Percentiles rank a stretch among this genome's conserved stretches.
These are phyloP conservation scores for Styela plicata DNA, from an alignment of 23 tunicate species.

Conservation along the genomic window DNA sequence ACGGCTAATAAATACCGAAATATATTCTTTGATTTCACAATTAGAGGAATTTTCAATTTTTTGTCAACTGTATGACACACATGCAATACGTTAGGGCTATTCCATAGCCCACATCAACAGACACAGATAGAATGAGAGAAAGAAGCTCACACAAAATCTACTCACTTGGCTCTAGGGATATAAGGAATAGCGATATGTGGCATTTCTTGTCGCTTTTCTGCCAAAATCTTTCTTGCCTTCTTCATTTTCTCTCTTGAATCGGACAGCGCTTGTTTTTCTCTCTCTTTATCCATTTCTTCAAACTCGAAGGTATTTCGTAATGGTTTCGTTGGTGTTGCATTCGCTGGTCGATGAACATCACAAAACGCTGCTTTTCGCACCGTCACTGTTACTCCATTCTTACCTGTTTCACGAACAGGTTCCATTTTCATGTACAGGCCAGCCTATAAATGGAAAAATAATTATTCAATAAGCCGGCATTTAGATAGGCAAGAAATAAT, in stretches of 20 bases:
- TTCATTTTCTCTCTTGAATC: conserved; percentile 69
- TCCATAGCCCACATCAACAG: no score
- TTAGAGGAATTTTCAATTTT: no score
- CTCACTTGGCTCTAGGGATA: conserved; percentile 82
- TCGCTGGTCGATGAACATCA: conserved; percentile 80
- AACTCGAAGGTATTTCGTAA: conserved; percentile 8
- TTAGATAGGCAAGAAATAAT: no score
- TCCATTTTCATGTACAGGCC: conserved; percentile 97
- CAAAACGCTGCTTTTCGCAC: conserved; percentile 87
- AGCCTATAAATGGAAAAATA: no score
- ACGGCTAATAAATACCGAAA: no score
- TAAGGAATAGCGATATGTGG: conserved; percentile 92
- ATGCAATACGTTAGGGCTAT: no score
- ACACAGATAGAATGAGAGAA: background rate
- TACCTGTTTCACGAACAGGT: conserved; percentile 51
- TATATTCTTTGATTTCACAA: no score
- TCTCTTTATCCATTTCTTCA: conserved; percentile 12
- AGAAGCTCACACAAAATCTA: background rate
- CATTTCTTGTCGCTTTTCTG: conserved; percentile 81
- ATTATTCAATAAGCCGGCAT: no score
- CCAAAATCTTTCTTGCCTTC: conserved; percentile 67
- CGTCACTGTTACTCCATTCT: conserved; percentile 74
- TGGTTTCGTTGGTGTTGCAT: conserved; percentile 59
- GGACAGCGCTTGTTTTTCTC: conserved; percentile 14
- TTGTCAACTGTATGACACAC: no score